Base-by-base conservation (phyloP, 2,797 vertebrate species). In the Danio tinwini region DNA sequence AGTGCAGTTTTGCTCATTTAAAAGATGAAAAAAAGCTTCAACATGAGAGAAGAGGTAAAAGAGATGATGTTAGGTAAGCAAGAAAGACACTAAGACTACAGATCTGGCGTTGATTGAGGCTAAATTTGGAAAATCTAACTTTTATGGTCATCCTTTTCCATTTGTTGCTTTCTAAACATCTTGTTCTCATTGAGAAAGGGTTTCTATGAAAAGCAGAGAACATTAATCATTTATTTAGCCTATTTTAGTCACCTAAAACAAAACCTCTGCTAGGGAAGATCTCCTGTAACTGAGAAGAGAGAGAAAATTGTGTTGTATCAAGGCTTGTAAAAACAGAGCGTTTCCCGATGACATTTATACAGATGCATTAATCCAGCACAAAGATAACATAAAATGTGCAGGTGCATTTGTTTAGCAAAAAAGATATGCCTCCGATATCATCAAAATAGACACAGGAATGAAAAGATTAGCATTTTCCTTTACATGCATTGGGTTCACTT, bases 1-100 rank as follows among this genome's bases (percentile, higher is more conserved):
- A 40, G 39, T 61, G 62, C 55, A 6, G 53, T 16, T 58, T 16
- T 50, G 16, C 16, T 76, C 14, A 52, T 69, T 68, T 64, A 52
- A 82, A 62, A 72, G 10, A 39, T 12, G 14, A 72, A 39, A 1
- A 56, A 37, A 12, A 7, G 11, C 7, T 68, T 45, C 21, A 58
- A 72, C 16, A 44, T 45, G 40, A 44, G 39, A 47, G 50, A 55
- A 39, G 44, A 81, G 68, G 74, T 56, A 39, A 83, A 83, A 70
- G 7, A 52, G n/a, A 37, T 59, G 58, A 1, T 21, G 70, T 69
- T 52, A 52, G 50, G 49, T 14, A 50, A n/a, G 12, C 9, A n/a
- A 37, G 2, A 47, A 13, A 39, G 37, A 19, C 1, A 47, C 4
- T 16, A 3, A 37, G 40, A 64, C 40, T 7, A 29, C 53, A 62